phyloP scores from a whole-genome alignment of 2,113 vertebrate species.

The Gopherus flavomarginatus region DNA sequence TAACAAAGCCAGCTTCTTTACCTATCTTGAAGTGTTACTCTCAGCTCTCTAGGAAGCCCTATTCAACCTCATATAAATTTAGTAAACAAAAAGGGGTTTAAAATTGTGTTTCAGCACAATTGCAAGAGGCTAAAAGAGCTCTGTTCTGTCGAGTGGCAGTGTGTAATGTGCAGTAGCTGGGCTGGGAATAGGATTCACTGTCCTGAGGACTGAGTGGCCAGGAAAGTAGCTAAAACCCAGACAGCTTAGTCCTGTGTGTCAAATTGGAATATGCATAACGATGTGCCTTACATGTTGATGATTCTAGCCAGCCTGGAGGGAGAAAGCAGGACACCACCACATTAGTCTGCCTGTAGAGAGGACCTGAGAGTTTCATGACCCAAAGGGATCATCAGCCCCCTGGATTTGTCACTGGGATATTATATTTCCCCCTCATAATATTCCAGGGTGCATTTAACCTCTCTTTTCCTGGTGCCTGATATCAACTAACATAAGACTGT shows the following conservation, averaged over 20 bases:
- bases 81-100: constrained; percentile 66
- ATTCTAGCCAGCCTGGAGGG: neutral
- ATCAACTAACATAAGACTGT: rapidly evolving
- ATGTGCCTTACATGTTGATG: constrained; percentile 68
- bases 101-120: constrained; percentile 59
- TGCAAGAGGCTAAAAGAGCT: constrained; percentile 59
- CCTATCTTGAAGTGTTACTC: constrained; percentile 59
- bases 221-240: constrained; percentile 57
- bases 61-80: constrained; percentile 69
- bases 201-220: constrained; percentile 45
- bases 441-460: neutral
- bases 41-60: constrained; percentile 67
- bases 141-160: constrained; percentile 55
- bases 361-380: neutral
- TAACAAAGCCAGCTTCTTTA: constrained; percentile 69
- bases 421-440: rapidly evolving
- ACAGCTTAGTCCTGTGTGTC: constrained; percentile 69
- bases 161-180: constrained; percentile 37
- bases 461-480: neutral
- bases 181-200: constrained; percentile 65
- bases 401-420: neutral
- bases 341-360: neutral
- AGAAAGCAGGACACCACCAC: neutral
- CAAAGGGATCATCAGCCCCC: neutral
- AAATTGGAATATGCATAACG: constrained; percentile 55